Evolutionary conservation across 2,888 invertebrate genomes (phyloP).

Genomic region (Spodoptera littoralis): DNA sequence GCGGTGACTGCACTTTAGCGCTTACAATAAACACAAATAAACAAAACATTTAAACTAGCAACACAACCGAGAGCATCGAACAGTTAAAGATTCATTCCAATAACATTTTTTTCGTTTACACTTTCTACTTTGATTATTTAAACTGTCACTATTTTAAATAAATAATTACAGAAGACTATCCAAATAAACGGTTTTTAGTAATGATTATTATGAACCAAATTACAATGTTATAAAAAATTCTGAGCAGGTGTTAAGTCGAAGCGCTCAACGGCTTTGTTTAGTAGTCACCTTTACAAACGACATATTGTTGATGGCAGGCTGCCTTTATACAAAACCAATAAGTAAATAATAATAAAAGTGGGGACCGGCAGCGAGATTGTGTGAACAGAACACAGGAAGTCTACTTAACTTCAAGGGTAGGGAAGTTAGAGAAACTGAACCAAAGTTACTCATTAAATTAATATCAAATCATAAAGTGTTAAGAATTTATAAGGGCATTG

Average conservation of each 20-base stretch:
- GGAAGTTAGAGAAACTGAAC: constrained; percentile 56
- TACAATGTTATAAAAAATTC: constrained; percentile 63
- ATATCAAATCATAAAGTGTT: constrained; percentile 38
- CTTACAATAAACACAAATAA: constrained; percentile 88
- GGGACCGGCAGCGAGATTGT: constrained; percentile 81
- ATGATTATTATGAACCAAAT: constrained; percentile 53
- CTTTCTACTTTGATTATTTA: constrained; percentile 30
- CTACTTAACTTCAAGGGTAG: constrained; percentile 76
- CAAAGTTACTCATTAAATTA: constrained; percentile 31
- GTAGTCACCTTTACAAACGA: constrained; percentile 86
- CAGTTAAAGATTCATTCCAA: constrained; percentile 65
- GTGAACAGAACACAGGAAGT: constrained; percentile 84
- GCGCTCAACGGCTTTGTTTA: constrained; percentile 85
- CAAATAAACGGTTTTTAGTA: constrained; percentile 53
- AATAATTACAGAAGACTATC: constrained; percentile 31
- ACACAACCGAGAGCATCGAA: constrained; percentile 75
- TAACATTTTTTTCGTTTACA: constrained; percentile 35
- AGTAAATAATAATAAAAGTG: constrained; percentile 84
- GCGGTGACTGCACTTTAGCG: constrained; percentile 89
- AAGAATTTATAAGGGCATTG: constrained; percentile 36
- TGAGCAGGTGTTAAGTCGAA: constrained; percentile 82
- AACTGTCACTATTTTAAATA: constrained; percentile 38
- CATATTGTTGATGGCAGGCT: constrained; percentile 85
- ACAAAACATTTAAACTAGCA: constrained; percentile 84
- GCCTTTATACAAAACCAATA: constrained; percentile 85